Evolutionary conservation across 1,140 invertebrate genomes (phyloP).

Genomic region (Microplitis demolitor): DNA sequence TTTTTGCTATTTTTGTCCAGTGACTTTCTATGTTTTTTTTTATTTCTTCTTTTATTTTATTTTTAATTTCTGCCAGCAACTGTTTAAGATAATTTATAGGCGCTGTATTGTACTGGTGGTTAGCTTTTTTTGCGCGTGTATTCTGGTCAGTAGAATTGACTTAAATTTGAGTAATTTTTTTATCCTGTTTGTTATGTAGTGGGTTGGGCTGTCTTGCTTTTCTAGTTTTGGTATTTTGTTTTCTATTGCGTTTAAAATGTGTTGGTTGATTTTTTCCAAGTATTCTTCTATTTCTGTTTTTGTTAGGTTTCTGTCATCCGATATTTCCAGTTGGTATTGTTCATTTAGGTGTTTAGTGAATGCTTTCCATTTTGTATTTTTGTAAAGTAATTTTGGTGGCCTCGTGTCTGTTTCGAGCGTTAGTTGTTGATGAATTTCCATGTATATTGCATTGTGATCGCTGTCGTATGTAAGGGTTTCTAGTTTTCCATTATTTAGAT

Average conservation of each 20-base stretch:
- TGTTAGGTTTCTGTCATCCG: constrained; percentile 25
- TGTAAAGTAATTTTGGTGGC: too few species aligned
- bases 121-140: background rate
- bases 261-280: background rate
- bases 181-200: constrained; percentile 19
- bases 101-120: background rate
- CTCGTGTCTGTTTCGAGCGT: too few species aligned
- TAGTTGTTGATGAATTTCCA: too few species aligned
- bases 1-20: too few species aligned
- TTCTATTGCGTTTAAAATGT: constrained; percentile 16
- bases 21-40: too few species aligned
- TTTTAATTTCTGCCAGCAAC: too few species aligned
- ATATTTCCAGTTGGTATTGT: background rate
- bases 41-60: too few species aligned
- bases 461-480: too few species aligned
- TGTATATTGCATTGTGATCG: too few species aligned
- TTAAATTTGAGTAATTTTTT: constrained; percentile 21
- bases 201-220: background rate
- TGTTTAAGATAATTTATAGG: too few species aligned
- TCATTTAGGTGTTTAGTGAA: constrained; percentile 15
- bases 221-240: constrained; percentile 17
- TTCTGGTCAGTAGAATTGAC: background rate
- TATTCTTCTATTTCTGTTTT: constrained; percentile 26
- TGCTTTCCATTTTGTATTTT: too few species aligned
- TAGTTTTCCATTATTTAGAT: too few species aligned